Conservation (phyloP, 2,797 vertebrate genomes). For the Hydrolagus colliei region DNA sequence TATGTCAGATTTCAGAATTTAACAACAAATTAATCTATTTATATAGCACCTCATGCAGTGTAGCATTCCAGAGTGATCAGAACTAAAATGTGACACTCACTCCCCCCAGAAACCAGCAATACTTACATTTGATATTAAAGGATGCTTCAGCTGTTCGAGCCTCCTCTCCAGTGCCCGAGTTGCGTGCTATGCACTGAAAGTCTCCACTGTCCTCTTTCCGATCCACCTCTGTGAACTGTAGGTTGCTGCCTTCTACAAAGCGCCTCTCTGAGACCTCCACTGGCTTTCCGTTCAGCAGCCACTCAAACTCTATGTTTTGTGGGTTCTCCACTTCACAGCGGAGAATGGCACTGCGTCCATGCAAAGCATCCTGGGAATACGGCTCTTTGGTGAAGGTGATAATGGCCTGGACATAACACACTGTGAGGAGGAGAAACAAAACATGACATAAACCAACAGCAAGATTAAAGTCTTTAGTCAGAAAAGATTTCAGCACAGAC, state of each 20-base stretch:
- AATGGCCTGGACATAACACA: constrained; percentile 53
- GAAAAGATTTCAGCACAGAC: not conserved
- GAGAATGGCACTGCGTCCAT: constrained; percentile 87
- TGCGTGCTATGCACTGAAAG: constrained; percentile 74
- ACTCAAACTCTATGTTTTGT: constrained; percentile 52
- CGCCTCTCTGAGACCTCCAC: constrained; percentile 67
- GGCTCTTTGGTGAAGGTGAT: constrained; percentile 88
- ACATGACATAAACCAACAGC: not conserved
- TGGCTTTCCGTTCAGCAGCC: constrained; percentile 65
- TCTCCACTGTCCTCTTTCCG: constrained; percentile 69
- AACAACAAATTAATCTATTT: no score
- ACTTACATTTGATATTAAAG: constrained; percentile 98
- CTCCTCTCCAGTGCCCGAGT: constrained; percentile 54
- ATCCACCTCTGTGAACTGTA: constrained; percentile 79
- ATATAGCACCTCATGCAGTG: no score
- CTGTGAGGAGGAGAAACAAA: constrained; percentile 42
- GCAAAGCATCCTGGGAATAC: constrained; percentile 88
- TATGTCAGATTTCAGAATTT: no score
- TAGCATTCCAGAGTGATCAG: no score
- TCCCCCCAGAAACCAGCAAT: not conserved
- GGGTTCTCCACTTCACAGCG: constrained; percentile 82
- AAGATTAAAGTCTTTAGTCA: not conserved
- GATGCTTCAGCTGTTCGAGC: constrained; percentile 71
- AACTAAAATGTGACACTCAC: not conserved
- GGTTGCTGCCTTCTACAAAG: constrained; percentile 79